Conservation (phyloP, 2,797 vertebrate species). For the Malacoctenus gilli region DNA sequence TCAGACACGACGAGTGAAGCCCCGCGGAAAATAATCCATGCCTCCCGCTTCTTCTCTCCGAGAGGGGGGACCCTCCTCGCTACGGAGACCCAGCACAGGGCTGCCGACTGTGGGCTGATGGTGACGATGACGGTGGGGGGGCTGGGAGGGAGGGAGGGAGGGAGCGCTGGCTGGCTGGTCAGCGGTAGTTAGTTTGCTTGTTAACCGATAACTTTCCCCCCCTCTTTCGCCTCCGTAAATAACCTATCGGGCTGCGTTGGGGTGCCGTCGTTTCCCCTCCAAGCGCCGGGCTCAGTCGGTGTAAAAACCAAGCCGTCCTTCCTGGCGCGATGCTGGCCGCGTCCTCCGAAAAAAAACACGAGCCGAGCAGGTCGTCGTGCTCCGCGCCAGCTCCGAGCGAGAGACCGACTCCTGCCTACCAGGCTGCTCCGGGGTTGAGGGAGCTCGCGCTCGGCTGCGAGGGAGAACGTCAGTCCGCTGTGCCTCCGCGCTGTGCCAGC, state of each 20-base stretch:
- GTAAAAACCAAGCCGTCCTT: no score
- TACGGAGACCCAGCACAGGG: background rate
- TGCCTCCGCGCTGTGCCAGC: background rate
- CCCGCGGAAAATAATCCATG: background rate
- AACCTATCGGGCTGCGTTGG: background rate
- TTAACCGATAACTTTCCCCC: background rate
- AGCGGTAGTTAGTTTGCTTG: background rate
- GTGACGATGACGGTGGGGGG: background rate
- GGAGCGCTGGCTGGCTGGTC: background rate
- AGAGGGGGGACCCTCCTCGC: background rate
- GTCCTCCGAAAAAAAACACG: background rate
- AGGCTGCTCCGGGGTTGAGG: slow-evolving; percentile 27
- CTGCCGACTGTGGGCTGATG: background rate
- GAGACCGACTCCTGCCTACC: slow-evolving; percentile 34
- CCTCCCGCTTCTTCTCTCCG: background rate
- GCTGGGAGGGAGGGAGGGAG: background rate
- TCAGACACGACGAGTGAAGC: background rate
- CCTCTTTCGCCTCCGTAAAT: background rate
- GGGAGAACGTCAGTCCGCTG: background rate
- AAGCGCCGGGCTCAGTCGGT: no score
- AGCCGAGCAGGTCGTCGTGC: slow-evolving; percentile 28
- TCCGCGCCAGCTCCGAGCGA: slow-evolving; percentile 11
- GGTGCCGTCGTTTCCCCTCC: no score
- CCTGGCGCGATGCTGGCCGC: no score
- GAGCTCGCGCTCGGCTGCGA: slow-evolving; percentile 14